Percentiles rank a stretch among this genome's conserved stretches.
Conservation (phyloP, 1,140 invertebrate genomes). For the Atopsyche davidsoni region DNA sequence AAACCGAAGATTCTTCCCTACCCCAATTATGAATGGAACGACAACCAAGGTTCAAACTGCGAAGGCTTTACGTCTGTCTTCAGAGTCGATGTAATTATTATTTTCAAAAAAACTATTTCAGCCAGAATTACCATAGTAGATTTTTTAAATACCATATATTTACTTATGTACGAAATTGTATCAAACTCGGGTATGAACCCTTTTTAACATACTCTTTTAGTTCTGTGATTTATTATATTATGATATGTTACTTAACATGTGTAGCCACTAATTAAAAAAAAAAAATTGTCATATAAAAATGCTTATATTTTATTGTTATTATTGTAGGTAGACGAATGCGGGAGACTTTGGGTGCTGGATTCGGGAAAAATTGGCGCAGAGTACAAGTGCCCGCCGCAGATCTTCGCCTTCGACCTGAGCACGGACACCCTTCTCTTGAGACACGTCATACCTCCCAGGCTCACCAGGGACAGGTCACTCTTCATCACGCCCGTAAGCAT, state of each 20-base stretch:
- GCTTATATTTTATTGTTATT: slow-evolving; percentile 6
- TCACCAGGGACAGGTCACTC: slow-evolving; percentile 44
- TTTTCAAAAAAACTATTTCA: too few relatives aligned
- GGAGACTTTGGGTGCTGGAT: slow-evolving; percentile 62
- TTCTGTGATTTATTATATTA: too few relatives aligned
- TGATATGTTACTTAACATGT: too few relatives aligned
- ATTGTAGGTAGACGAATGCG: slow-evolving; percentile 48
- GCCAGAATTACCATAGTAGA: too few relatives aligned
- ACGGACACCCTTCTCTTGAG: slow-evolving; percentile 49
- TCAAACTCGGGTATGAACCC: too few relatives aligned
- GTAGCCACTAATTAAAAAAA: too few relatives aligned
- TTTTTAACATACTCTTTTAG: too few relatives aligned
- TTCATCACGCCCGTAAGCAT: slow-evolving; percentile 39
- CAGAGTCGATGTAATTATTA: slow-evolving; percentile 46
- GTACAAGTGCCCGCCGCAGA: slow-evolving; percentile 53
- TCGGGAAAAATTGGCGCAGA: slow-evolving; percentile 48
- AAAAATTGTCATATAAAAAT: too few relatives aligned
- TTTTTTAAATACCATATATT: too few relatives aligned
- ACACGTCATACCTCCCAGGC: slow-evolving; percentile 43
- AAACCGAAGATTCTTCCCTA: slow-evolving; percentile 46
- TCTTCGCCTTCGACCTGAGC: slow-evolving; percentile 56
- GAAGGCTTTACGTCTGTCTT: slow-evolving; percentile 42
- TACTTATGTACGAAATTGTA: too few relatives aligned
- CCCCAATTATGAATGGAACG: slow-evolving; percentile 38
- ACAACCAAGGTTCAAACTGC: slow-evolving; percentile 34